These are phyloP conservation scores for Seira musarum DNA, from an alignment of 2,888 invertebrate species.

Conservation along the genomic window DNA sequence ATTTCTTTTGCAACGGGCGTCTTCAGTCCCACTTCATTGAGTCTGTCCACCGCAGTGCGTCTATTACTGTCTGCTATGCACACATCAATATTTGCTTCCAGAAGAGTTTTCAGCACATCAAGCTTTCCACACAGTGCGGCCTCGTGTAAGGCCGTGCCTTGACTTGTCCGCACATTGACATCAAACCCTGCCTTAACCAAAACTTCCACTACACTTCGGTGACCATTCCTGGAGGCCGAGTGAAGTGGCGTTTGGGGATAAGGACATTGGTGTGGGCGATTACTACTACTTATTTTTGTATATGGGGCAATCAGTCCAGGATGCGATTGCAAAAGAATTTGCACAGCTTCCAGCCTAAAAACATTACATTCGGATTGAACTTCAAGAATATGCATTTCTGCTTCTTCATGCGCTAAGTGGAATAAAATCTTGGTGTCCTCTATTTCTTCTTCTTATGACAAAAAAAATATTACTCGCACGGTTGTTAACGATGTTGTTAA, in stretches of 20 bases:
- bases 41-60: constrained; percentile 88
- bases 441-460: no score
- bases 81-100: constrained; percentile 87
- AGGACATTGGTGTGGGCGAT: constrained; percentile 71
- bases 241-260: constrained; percentile 91
- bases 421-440: no score
- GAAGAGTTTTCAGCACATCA: constrained; percentile 86
- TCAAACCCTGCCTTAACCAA: constrained; percentile 89
- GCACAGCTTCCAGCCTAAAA: constrained; percentile 87
- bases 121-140: constrained; percentile 93
- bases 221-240: constrained; percentile 93
- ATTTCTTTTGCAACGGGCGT: constrained; percentile 91
- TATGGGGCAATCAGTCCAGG: constrained; percentile 83
- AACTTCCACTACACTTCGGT: constrained; percentile 87
- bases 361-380: no score
- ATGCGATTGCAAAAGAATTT: constrained; percentile 86
- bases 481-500: no score
- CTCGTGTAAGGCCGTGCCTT: constrained; percentile 94
- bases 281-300: constrained; percentile 65
- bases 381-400: background rate
- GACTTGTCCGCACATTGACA: constrained; percentile 88
- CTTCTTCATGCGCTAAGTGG: no score
- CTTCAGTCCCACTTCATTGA: constrained; percentile 84
- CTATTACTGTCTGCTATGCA: constrained; percentile 84
- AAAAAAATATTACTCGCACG: no score